Conservation (phyloP, 1,140 invertebrate genomes). For the Drosophila nigromelanica region DNA sequence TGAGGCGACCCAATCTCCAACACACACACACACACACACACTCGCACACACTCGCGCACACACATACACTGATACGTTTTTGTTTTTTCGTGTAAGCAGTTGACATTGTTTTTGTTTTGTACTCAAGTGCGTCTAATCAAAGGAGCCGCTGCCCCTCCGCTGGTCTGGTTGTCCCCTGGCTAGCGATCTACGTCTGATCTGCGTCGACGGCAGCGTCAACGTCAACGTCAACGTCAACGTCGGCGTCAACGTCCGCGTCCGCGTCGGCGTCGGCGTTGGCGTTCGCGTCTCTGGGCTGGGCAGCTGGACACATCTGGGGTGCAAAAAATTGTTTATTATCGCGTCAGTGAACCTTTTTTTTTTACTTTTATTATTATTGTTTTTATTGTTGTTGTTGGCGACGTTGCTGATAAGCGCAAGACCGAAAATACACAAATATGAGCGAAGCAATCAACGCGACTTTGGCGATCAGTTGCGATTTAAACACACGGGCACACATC, state of each 20-base stretch:
- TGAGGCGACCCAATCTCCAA: conserved; percentile 49
- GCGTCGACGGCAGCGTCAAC: no score
- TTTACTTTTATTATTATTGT: not conserved
- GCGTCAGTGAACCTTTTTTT: conserved; percentile 46
- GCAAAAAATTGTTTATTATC: conserved; percentile 72
- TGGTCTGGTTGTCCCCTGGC: conserved; percentile 12
- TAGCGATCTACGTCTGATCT: conserved; percentile 11
- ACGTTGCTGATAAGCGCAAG: conserved; percentile 50
- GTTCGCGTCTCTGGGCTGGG: conserved; percentile 1
- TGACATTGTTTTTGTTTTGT: conserved; percentile 28
- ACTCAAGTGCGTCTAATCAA: conserved; percentile 63
- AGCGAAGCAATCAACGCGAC: conserved; percentile 18
- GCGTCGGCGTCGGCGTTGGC: conserved; percentile 9
- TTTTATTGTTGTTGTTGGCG: conserved; percentile 34
- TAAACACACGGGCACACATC: not conserved
- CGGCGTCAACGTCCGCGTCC: no score
- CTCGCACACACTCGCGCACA: conserved; percentile 16
- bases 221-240: no score
- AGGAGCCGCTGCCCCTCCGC: conserved; percentile 21
- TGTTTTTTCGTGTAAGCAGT: conserved; percentile 6
- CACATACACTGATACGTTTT: conserved; percentile 15
- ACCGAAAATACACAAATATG: conserved; percentile 53
- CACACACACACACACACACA: conserved; percentile 2
- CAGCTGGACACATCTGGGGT: conserved; percentile 46
- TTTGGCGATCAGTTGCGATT: conserved; percentile 36